Evolutionary conservation across 2,113 vertebrate species (phyloP).

Genomic region (Potamarius usumacintae): DNA sequence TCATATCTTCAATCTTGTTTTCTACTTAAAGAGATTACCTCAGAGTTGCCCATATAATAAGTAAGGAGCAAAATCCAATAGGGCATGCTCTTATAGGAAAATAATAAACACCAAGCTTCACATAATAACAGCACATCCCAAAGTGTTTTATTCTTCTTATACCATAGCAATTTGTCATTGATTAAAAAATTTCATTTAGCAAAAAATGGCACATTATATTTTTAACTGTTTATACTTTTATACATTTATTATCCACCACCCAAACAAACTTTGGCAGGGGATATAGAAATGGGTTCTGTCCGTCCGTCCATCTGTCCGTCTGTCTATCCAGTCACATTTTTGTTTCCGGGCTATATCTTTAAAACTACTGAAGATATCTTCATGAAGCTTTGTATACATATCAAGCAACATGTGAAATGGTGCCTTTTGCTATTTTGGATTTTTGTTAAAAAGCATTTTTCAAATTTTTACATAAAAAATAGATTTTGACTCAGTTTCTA

Average conservation of each 20-base stretch:
- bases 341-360: too few relatives aligned
- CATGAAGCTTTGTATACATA: too few relatives aligned
- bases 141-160: background rate
- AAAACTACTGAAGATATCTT: too few relatives aligned
- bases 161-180: background rate
- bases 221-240: background rate
- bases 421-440: too few relatives aligned
- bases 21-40: background rate
- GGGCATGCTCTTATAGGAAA: background rate
- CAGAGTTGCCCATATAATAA: background rate
- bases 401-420: too few relatives aligned
- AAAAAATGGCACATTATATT: background rate
- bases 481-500: too few relatives aligned
- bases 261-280: too few relatives aligned
- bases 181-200: background rate
- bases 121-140: background rate
- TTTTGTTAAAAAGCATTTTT: too few relatives aligned
- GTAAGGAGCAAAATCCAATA: background rate
- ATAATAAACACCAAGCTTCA: background rate
- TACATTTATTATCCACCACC: background rate
- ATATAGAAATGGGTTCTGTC: too few relatives aligned
- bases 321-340: too few relatives aligned
- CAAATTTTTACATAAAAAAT: too few relatives aligned
- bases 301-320: too few relatives aligned
- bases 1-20: background rate